Conservation (phyloP, 2,888 invertebrate genomes). For the Artemia sinica region DNA sequence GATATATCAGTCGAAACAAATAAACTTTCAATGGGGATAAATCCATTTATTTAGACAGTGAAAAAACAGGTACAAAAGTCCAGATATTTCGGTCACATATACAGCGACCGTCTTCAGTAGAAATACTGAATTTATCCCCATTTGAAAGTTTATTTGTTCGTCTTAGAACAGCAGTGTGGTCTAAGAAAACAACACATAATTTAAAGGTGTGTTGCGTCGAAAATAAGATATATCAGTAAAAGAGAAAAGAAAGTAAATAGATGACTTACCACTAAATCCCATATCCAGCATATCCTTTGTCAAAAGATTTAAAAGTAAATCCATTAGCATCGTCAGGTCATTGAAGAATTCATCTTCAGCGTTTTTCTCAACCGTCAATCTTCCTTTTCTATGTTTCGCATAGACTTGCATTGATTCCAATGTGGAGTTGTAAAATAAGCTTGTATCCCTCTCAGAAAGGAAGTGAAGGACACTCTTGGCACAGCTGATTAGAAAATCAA, state of each 20-base stretch:
- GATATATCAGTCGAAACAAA: no score
- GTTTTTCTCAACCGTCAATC: slow-evolving; percentile 27
- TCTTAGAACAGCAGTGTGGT: no score
- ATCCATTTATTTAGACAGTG: no score
- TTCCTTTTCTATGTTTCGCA: slow-evolving; percentile 29
- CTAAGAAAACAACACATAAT: no score
- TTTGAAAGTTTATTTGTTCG: no score
- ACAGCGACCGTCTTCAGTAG: no score
- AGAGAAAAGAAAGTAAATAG: not conserved
- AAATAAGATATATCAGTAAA: no score
- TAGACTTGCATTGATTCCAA: slow-evolving; percentile 52
- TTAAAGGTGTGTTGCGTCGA: no score
- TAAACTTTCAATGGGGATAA: no score
- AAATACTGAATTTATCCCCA: no score
- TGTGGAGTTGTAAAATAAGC: slow-evolving; percentile 47
- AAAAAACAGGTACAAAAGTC: no score
- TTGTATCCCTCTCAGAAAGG: slow-evolving; percentile 40
- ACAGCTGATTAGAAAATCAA: slow-evolving; percentile 52
- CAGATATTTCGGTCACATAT: no score
- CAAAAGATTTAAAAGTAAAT: slow-evolving; percentile 46
- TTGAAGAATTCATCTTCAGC: slow-evolving; percentile 53
- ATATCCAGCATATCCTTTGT: slow-evolving; percentile 40
- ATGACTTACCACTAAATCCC: slow-evolving; percentile 11
- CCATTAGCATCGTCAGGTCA: slow-evolving; percentile 61
- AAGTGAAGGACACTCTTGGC: slow-evolving; percentile 52